Conservation (phyloP, 2,888 invertebrate genomes). For the Dryadula phaetusa region DNA sequence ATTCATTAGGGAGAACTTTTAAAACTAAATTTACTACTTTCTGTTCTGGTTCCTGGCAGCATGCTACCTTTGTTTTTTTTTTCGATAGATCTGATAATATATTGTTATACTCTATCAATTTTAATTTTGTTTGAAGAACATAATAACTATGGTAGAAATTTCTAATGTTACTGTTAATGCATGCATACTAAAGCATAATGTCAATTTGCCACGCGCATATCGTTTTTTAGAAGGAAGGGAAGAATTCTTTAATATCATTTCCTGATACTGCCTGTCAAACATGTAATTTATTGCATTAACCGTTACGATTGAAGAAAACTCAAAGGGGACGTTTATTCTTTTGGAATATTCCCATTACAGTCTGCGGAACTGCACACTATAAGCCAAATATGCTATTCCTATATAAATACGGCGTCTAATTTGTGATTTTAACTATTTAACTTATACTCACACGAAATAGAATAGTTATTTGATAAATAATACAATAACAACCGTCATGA, state of each 20-base stretch:
- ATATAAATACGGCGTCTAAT: background rate
- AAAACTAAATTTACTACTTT: no score
- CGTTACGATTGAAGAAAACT: constrained; percentile 29
- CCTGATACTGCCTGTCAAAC: constrained; percentile 39
- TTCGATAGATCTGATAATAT: no score
- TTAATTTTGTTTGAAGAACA: background rate
- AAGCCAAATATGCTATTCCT: background rate
- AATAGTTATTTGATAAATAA: no score
- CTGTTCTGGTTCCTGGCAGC: no score
- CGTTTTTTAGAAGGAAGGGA: constrained; percentile 29
- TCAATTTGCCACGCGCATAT: constrained; percentile 13
- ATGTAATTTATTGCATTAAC: constrained; percentile 35
- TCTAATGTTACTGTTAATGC: background rate
- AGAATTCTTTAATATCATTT: constrained; percentile 39
- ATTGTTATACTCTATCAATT: no score
- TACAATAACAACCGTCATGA: no score
- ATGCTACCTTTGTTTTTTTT: no score
- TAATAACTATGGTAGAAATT: background rate
- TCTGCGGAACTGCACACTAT: background rate
- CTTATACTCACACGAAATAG: no score
- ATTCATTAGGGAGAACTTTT: no score
- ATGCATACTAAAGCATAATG: background rate
- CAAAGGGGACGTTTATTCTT: constrained; percentile 25
- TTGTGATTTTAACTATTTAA: no score
- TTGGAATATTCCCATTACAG: background rate